Percentiles rank a stretch among this genome's conserved stretches.
Evolutionary conservation across 1,140 invertebrate species (phyloP).

Genomic region (Coptotermes formosanus): DNA sequence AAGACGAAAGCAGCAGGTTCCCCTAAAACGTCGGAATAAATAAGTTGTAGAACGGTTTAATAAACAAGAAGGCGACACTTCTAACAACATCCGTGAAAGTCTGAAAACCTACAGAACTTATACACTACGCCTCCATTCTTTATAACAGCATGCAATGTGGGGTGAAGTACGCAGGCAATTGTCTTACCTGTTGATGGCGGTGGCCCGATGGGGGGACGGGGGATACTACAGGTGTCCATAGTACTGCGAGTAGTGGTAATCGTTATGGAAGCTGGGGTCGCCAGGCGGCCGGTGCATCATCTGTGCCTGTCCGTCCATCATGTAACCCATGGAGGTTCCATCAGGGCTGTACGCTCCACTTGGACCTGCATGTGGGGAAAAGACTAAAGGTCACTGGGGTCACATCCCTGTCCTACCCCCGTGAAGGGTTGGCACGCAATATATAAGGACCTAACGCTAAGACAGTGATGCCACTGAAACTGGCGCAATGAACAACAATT

Average conservation of each 20-base stretch:
- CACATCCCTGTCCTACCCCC: slow-evolving; percentile 40
- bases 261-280: slow-evolving; percentile 86
- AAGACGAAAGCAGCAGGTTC: too few species aligned
- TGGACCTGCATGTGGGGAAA: slow-evolving; percentile 85
- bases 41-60: too few species aligned
- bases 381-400: slow-evolving; percentile 68
- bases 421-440: neutral
- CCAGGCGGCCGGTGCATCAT: slow-evolving; percentile 93
- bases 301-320: slow-evolving; percentile 92
- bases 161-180: neutral
- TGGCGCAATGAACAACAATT: too few species aligned
- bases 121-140: neutral
- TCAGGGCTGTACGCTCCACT: slow-evolving; percentile 94
- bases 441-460: neutral
- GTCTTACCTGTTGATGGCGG: slow-evolving; percentile 21
- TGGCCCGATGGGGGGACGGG: neutral
- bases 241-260: slow-evolving; percentile 89
- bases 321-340: slow-evolving; percentile 86
- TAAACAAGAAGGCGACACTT: too few species aligned
- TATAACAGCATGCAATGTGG: neutral
- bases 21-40: too few species aligned
- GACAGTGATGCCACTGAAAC: too few species aligned
- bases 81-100: too few species aligned
- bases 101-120: neutral
- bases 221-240: slow-evolving; percentile 78